Evolutionary conservation across 2,888 invertebrate genomes (phyloP), one percentile per base, ranked within the genome.

Genomic region (Trissonchulus sp.): DNA sequence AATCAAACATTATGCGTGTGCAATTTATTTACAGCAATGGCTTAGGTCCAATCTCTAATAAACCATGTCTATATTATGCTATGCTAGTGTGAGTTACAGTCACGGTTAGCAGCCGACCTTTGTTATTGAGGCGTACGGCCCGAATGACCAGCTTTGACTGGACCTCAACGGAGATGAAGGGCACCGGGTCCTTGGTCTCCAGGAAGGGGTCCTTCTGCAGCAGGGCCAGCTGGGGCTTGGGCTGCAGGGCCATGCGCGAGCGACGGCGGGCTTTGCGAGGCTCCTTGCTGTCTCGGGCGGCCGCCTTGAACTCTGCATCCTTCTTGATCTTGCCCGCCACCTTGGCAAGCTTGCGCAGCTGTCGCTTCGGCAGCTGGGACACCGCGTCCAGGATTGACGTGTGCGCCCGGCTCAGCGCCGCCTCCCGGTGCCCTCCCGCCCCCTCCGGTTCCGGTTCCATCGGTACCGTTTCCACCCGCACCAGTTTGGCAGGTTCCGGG

Each of bases 81-180:
- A n/a, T n/a, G n/a, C n/a, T n/a, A n/a, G n/a, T n/a, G n/a, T n/a
- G n/a, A n/a, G n/a, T n/a, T n/a, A n/a, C n/a, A n/a, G n/a, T n/a
- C n/a, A n/a, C n/a, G n/a, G n/a, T n/a, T n/a, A n/a, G n/a, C n/a
- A n/a, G n/a, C n/a, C n/a, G n/a, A 31, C 31, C 83, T 84, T n/a
- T 80, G 79, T 18, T 79, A 74, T 63, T 86, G 77, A 8, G 82
- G 74, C 72, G 80, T 80, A 87, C 85, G 60, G 87, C 87, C 72
- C 87, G 80, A 76, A 87, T 85, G n/a, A 85, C 80, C 74, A 87
- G 81, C 76, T 86, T 86, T 23, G 85, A 85, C 75, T 87, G 83
- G 1, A 84, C 84, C 3, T 80, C 76, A 28, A 85, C 82, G 23
- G 87, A 87, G 60, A 87, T 83, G 78, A 84, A 85, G 23, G 87